Conservation (phyloP, 2,797 vertebrate genomes). For the Phrynocephalus vlangalii region DNA sequence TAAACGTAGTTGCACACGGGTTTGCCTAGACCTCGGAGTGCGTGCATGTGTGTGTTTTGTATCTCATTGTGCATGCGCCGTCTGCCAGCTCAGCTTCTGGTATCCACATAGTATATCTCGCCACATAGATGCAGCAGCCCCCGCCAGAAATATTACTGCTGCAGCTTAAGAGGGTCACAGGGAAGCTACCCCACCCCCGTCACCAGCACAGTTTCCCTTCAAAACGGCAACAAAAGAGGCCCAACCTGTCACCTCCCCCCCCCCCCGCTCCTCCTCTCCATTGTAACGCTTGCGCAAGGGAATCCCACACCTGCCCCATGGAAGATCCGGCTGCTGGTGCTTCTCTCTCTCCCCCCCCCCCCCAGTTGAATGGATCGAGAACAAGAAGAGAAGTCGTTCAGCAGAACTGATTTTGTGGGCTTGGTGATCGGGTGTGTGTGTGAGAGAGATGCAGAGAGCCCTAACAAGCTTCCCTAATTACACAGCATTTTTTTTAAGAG, state of each 20-base stretch:
- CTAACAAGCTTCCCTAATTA: background rate
- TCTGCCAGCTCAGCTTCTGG: background rate
- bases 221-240: background rate
- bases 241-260: too few species aligned
- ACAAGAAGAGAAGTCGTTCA: background rate
- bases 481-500: background rate
- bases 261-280: background rate
- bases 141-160: background rate
- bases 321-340: too few species aligned
- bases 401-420: background rate
- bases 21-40: too few species aligned
- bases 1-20: background rate
- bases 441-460: background rate
- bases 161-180: background rate
- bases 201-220: background rate
- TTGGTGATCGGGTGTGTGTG: background rate
- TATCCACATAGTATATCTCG: background rate
- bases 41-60: background rate
- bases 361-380: too few species aligned
- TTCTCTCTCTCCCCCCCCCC: too few species aligned
- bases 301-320: too few species aligned
- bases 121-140: too few species aligned
- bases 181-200: too few species aligned
- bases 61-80: background rate
- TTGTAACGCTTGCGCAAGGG: background rate